These are phyloP conservation scores for Octodonta nipae DNA, from an alignment of 2,888 invertebrate genomes.

Conservation along the genomic window DNA sequence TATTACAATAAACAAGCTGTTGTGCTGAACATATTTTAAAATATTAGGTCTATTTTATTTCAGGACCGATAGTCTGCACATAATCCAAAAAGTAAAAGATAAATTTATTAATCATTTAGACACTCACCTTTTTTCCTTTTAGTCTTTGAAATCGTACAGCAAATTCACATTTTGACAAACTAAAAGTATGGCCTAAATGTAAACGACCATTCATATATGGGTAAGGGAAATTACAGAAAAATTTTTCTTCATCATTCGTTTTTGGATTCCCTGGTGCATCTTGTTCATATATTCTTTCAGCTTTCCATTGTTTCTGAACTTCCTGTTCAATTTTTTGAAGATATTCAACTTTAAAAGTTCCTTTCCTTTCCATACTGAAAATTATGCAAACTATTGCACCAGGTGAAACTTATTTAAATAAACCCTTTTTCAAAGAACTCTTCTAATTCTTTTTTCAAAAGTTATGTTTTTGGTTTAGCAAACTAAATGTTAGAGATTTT, in stretches of 20 bases:
- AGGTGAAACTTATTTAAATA: neutral
- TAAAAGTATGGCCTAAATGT: slow-evolving; percentile 95
- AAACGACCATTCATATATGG: slow-evolving; percentile 99
- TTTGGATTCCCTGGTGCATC: slow-evolving; percentile 58
- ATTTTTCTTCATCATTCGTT: slow-evolving; percentile 60
- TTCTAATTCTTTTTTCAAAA: no score
- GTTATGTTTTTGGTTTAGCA: no score
- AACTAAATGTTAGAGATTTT: no score
- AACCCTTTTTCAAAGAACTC: no score
- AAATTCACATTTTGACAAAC: slow-evolving; percentile 96
- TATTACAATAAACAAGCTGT: no score
- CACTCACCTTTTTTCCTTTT: slow-evolving; percentile 58
- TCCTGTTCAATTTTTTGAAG: slow-evolving; percentile 77
- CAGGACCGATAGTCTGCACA: no score
- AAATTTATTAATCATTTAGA: neutral
- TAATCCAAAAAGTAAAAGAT: neutral
- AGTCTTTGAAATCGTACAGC: slow-evolving; percentile 82
- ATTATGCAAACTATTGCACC: slow-evolving; percentile 4
- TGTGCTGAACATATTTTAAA: no score
- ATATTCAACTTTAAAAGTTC: slow-evolving; percentile 91
- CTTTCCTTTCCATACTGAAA: slow-evolving; percentile 56
- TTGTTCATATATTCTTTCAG: slow-evolving; percentile 63
- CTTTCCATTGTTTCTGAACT: slow-evolving; percentile 77
- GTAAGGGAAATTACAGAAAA: slow-evolving; percentile 88
- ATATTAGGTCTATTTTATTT: no score